A percentile compares a stretch with the other conserved stretches of the same genome.
phyloP scores from a whole-genome alignment of 92 coral and sea anemone species.

The Virgularia gustaviana region DNA sequence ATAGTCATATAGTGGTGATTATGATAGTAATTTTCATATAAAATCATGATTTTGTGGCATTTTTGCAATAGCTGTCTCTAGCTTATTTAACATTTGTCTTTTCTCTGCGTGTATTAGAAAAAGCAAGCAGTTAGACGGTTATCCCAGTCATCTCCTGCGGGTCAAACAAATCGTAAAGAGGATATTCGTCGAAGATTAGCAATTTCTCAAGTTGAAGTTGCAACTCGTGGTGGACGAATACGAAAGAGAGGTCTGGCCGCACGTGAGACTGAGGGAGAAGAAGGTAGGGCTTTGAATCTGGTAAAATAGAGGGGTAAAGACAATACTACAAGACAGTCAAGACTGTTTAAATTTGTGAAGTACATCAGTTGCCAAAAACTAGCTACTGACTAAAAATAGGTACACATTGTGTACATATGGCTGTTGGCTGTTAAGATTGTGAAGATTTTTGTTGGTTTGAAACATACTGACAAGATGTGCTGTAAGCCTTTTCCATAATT shows the following conservation, averaged over 20 bases:
- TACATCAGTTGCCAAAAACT: too few species aligned
- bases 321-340: not conserved
- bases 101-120: constrained; percentile 42
- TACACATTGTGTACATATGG: too few species aligned
- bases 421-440: too few species aligned
- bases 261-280: not conserved
- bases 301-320: not conserved
- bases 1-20: not conserved
- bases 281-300: not conserved
- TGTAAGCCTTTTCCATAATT: too few species aligned
- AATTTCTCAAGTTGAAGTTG: not conserved
- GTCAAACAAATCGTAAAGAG: constrained; percentile 18
- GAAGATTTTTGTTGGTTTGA: too few species aligned
- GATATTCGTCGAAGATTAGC: constrained; percentile 26
- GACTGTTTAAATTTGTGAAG: too few species aligned
- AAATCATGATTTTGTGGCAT: too few species aligned
- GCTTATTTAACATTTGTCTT: too few species aligned
- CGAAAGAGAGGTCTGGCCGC: constrained; percentile 24
- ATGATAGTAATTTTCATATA: not conserved
- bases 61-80: too few species aligned
- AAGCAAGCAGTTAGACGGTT: constrained; percentile 80
- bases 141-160: constrained; percentile 59
- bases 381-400: too few species aligned
- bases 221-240: constrained; percentile 11
- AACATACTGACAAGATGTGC: too few species aligned